A percentile compares a stretch with the other conserved stretches of the same genome.
These are phyloP conservation scores for Trialeurodes vaporariorum DNA, from an alignment of 1,140 invertebrate species.

Conservation along the genomic window DNA sequence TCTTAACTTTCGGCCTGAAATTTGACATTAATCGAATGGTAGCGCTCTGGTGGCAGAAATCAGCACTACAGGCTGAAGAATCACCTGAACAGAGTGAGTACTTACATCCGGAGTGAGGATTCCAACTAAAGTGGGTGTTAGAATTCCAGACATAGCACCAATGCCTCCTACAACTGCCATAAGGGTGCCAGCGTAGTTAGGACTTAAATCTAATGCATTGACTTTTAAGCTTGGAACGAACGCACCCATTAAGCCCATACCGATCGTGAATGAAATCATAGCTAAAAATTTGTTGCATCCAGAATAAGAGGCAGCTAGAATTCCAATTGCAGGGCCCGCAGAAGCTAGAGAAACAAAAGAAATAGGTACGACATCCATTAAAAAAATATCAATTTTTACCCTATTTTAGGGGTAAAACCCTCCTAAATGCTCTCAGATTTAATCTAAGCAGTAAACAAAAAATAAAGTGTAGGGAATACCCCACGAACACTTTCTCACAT, in stretches of 20 bases:
- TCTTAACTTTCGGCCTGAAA: no score
- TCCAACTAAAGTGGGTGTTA: conserved; percentile 65
- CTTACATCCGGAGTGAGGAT: conserved; percentile 57
- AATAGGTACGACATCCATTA: no score
- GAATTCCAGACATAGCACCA: conserved; percentile 64
- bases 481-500: no score
- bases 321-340: conserved; percentile 58
- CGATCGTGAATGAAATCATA: conserved; percentile 52
- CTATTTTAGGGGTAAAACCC: no score
- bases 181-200: conserved; percentile 65
- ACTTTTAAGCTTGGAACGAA: conserved; percentile 65
- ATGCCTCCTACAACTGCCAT: conserved; percentile 76
- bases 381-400: no score
- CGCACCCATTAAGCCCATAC: conserved; percentile 60
- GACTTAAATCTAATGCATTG: conserved; percentile 69
- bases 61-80: background rate
- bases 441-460: no score
- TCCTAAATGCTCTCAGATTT: no score
- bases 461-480: no score
- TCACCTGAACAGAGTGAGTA: conserved; percentile 18
- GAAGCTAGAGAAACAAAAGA: conserved; percentile 50
- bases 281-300: conserved; percentile 53
- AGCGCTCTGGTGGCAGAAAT: no score
- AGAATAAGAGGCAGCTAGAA: conserved; percentile 66
- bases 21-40: no score